These are phyloP conservation scores for Anguilla obscura DNA, from an alignment of 2,797 vertebrate genomes.

Conservation along the genomic window DNA sequence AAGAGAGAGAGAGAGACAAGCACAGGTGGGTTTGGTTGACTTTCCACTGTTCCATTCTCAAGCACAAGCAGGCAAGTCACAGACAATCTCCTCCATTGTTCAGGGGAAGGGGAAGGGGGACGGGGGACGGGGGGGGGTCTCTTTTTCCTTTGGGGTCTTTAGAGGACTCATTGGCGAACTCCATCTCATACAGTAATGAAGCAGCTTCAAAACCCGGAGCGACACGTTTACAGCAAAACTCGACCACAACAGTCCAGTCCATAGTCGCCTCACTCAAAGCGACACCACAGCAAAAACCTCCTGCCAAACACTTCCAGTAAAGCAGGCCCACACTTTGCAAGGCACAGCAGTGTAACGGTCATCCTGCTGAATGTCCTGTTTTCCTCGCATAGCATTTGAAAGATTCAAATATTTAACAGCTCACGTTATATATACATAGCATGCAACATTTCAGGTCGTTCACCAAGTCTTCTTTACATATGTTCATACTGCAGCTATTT, in stretches of 20 bases:
- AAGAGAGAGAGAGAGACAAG: constrained; percentile 73
- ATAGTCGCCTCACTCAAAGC: not conserved
- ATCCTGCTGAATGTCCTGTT: not conserved
- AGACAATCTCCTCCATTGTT: constrained; percentile 41
- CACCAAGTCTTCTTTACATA: not conserved
- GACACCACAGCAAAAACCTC: not conserved
- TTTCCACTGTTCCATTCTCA: constrained; percentile 56
- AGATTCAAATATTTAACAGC: not conserved
- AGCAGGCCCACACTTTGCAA: not conserved
- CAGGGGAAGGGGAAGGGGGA: not conserved
- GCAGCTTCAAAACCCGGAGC: not conserved
- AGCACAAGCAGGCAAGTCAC: constrained; percentile 70
- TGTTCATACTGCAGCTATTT: not conserved
- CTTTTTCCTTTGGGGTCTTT: constrained; percentile 2
- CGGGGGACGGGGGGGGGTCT: not conserved
- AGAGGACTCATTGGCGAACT: not conserved
- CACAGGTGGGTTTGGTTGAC: constrained; percentile 74
- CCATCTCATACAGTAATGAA: constrained; percentile 34
- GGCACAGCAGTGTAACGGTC: not conserved
- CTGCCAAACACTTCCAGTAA: not conserved
- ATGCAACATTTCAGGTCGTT: not conserved
- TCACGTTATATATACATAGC: not conserved
- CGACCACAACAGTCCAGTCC: not conserved
- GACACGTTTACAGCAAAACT: not conserved
- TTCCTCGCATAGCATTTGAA: not conserved